Evolutionary conservation across 2,113 vertebrate species (phyloP).

Genomic region (Rostratula benghalensis): DNA sequence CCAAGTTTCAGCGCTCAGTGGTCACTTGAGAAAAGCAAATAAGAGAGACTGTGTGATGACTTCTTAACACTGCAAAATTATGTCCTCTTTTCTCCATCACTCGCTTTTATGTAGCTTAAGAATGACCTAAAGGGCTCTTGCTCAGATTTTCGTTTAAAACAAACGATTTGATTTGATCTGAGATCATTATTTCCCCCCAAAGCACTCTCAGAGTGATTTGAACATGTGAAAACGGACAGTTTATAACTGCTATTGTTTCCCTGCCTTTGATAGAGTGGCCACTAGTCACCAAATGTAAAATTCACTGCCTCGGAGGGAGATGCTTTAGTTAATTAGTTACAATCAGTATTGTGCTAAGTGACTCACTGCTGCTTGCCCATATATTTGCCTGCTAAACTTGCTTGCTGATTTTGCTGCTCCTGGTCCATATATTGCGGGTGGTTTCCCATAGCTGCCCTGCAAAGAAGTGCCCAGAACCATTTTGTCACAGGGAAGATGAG

Average conservation of each 20-base stretch:
- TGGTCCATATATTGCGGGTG: not conserved
- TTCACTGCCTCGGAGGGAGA: not conserved
- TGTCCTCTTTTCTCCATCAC: not conserved
- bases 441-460: not conserved
- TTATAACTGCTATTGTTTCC: conserved; percentile 22
- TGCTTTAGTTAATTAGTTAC: conserved; percentile 46
- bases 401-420: not conserved
- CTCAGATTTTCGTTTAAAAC: conserved; percentile 49
- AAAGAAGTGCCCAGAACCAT: not conserved
- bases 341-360: not conserved
- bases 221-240: conserved; percentile 21
- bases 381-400: not conserved
- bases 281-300: conserved; percentile 31
- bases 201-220: not conserved
- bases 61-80: conserved; percentile 16
- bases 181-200: conserved; percentile 38
- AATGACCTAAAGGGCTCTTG: conserved; percentile 10
- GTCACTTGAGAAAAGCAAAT: not conserved
- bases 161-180: not conserved
- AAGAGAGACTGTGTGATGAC: not conserved
- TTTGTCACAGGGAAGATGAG: rapidly evolving
- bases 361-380: not conserved
- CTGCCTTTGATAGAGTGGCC: conserved; percentile 38
- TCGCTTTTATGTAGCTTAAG: not conserved
- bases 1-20: not conserved